Base-by-base conservation (phyloP, 2,888 invertebrate species). In the Trachelus iudaicus region DNA sequence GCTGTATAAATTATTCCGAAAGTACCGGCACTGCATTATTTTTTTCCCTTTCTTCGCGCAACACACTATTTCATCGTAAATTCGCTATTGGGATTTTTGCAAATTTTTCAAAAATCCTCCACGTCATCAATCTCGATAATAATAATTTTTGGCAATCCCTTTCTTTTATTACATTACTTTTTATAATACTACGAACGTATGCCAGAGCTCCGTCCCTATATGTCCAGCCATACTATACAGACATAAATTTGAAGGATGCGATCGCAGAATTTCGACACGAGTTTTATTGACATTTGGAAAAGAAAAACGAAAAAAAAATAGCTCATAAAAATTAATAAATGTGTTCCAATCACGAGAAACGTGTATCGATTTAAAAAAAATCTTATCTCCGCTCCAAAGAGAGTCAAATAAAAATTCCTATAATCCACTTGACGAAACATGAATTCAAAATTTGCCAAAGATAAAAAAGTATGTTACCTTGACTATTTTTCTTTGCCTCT, bases 91-190 rank as follows among this genome's bases (percentile, higher is more conserved):
- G 9, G 2, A 76, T 23, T 76, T 73, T 71, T 34, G 15, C 4
- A 76, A 13, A 11, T 13, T 75, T n/a, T 69, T 88, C 87, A 87
- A 87, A 88, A 88, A 87, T 89, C 88, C 88, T 88, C 89, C 88
- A 87, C 89, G 89, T 87, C 88, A 86, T 85, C 83, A 83, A 84
- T 83, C 82, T 80, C 77, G 71, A 76, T 77, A 74, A 76, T 76
- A 15, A 40, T 40, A 23, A 40, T 40, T 23, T 40, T 40, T 40
- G 1, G 1, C 15, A 40, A 40, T 40, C 15, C 15, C 15, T 9
- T 40, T 40, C 3, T 35, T 35, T 35, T 12, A 35, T 35, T 35
- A 12, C 3, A 35, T 35, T 3, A 35, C 35, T 35, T 35, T 35
- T 35, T 35, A 35, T 3, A 35, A 12, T 35, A 12, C 35, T 3